Percentiles rank a stretch among this genome's conserved stretches.
Conservation (phyloP, 2,113 vertebrate genomes). For the Rana temporaria region DNA sequence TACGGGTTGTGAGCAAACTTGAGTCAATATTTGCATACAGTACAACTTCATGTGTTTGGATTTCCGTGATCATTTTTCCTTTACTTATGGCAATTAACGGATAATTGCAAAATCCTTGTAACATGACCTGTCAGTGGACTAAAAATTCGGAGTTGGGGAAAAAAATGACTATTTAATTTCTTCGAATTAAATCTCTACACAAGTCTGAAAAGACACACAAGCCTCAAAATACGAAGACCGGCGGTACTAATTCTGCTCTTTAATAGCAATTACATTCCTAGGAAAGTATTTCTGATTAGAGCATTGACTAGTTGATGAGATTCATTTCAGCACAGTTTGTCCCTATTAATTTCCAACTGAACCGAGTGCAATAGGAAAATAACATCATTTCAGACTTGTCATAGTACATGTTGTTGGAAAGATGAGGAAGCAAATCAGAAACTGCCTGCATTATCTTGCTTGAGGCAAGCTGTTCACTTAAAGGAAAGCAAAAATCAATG, state of each 20-base stretch:
- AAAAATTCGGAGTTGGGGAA: too few relatives aligned
- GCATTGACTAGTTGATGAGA: conserved; percentile 25
- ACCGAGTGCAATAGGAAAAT: conserved; percentile 1
- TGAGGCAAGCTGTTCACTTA: conserved; percentile 19
- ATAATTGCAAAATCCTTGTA: too few relatives aligned
- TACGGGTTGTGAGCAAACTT: too few relatives aligned
- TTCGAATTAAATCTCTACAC: too few relatives aligned
- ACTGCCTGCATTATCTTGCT: conserved; percentile 23
- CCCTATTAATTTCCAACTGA: conserved; percentile 16
- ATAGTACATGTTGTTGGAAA: conserved; percentile 10
- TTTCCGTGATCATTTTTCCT: too few relatives aligned
- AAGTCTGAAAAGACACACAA: neutral
- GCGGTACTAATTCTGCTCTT: neutral
- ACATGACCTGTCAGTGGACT: too few relatives aligned
- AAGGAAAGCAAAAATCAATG: neutral
- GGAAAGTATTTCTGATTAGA: conserved; percentile 9
- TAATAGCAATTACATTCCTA: neutral
- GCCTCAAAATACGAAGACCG: neutral
- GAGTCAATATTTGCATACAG: too few relatives aligned
- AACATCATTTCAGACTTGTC: neutral
- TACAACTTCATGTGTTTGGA: too few relatives aligned
- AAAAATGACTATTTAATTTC: too few relatives aligned
- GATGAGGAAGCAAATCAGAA: neutral
- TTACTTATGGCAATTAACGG: too few relatives aligned
- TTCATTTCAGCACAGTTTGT: conserved; percentile 8